These are phyloP conservation scores for Tringa solitaria DNA, from an alignment of 2,113 vertebrate genomes.

Conservation along the genomic window DNA sequence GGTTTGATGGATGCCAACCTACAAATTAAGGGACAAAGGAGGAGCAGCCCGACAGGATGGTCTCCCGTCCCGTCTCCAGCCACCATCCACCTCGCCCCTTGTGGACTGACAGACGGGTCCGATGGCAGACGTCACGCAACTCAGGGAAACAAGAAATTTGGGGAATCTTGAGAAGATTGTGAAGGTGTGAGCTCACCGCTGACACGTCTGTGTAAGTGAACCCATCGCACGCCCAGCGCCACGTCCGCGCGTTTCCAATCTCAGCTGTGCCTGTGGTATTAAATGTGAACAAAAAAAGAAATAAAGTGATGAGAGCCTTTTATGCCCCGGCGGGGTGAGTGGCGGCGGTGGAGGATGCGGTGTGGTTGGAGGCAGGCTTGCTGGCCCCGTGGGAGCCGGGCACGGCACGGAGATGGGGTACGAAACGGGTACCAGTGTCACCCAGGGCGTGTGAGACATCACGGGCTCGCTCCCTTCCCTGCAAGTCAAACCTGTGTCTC, in stretches of 20 bases:
- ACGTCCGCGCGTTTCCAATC: neutral
- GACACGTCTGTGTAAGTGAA: neutral
- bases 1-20: neutral
- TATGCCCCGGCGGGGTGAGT: neutral
- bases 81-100: neutral
- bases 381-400: fast-evolving
- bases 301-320: constrained; percentile 24
- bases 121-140: neutral
- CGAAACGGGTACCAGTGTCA: fast-evolving
- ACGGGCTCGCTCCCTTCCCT: neutral
- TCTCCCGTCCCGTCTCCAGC: neutral
- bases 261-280: constrained; percentile 23
- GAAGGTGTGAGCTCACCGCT: neutral
- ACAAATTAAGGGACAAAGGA: neutral
- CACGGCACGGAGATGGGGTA: fast-evolving
- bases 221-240: fast-evolving
- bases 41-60: neutral
- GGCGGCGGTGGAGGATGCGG: neutral
- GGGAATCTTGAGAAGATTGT: neutral
- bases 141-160: constrained; percentile 45
- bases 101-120: neutral
- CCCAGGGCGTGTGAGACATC: fast-evolving
- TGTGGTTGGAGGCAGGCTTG: fast-evolving
- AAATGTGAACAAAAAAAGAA: constrained; percentile 37
- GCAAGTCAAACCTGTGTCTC: neutral